These are phyloP conservation scores for Sicus ferrugineus DNA, from an alignment of 2,888 invertebrate species.

Conservation along the genomic window DNA sequence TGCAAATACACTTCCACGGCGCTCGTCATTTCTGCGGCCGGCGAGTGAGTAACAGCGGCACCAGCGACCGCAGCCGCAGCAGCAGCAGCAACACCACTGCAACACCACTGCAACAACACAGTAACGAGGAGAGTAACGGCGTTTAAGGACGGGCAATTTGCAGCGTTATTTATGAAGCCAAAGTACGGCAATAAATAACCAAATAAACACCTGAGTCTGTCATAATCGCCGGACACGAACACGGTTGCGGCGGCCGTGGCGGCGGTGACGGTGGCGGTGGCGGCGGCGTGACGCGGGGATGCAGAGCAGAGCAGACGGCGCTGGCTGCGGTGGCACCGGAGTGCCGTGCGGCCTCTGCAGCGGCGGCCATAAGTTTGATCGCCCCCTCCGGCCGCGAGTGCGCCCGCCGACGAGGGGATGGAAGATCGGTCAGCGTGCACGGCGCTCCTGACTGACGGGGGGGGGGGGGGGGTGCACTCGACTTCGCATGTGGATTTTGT, in stretches of 20 bases:
- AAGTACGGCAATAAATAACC: conserved; percentile 59
- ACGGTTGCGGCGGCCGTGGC: conserved; percentile 27
- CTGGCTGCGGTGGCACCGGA: conserved; percentile 17
- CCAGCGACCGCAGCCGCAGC: not conserved
- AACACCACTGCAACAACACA: no score
- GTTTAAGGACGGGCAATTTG: conserved; percentile 43
- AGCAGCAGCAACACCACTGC: not conserved
- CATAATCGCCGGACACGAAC: conserved; percentile 45
- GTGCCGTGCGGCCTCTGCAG: conserved; percentile 20
- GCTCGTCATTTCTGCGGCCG: not conserved
- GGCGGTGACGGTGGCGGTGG: conserved; percentile 37
- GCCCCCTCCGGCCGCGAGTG: conserved; percentile 33
- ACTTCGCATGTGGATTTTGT: conserved; percentile 34
- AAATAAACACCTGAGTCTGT: conserved; percentile 51
- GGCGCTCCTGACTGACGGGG: conserved; percentile 34
- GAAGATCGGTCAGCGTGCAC: conserved; percentile 39
- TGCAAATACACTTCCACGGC: conserved; percentile 22
- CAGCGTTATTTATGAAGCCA: conserved; percentile 51
- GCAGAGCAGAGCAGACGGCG: conserved; percentile 18
- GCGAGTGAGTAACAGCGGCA: not conserved
- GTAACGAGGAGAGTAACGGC: no score
- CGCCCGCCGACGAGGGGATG: conserved; percentile 34
- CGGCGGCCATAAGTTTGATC: conserved; percentile 37
- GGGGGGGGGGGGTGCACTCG: conserved; percentile 31
- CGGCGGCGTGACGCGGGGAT: conserved; percentile 38